Conservation (phyloP, 2,113 vertebrate species). For the Grammomys surdaster region DNA sequence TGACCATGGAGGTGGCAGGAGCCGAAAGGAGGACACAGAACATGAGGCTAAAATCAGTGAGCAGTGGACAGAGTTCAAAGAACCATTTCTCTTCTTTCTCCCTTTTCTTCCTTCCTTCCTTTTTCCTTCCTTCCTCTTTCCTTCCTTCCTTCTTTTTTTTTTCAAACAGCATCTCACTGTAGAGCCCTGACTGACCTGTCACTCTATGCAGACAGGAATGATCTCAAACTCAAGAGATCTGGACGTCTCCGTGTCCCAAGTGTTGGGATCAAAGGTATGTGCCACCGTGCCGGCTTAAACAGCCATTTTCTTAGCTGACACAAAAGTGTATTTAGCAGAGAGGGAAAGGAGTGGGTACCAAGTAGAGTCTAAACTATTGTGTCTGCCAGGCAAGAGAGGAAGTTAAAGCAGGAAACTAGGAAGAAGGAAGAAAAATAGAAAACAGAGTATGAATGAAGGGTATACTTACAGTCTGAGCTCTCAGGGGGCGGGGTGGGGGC, state of each 20-base stretch:
- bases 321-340: background rate
- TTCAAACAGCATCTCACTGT: background rate
- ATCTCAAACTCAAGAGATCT: background rate
- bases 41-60: background rate
- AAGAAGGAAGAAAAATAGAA: background rate
- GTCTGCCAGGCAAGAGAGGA: background rate
- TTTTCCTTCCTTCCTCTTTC: no score
- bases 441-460: background rate
- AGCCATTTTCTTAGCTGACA: background rate
- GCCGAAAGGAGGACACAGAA: background rate
- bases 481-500: background rate
- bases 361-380: background rate
- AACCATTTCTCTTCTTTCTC: background rate
- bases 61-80: background rate
- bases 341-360: background rate
- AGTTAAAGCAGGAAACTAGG: background rate
- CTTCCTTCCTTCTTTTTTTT: background rate
- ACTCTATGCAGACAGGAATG: background rate
- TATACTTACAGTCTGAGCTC: background rate
- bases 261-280: background rate
- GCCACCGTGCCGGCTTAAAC: background rate
- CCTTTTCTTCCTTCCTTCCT: no score
- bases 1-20: background rate
- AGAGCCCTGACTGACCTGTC: background rate
- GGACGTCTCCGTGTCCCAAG: background rate